These are phyloP conservation scores for Caenorhabditis sinica DNA, from an alignment of 2,888 invertebrate genomes.

Conservation along the genomic window DNA sequence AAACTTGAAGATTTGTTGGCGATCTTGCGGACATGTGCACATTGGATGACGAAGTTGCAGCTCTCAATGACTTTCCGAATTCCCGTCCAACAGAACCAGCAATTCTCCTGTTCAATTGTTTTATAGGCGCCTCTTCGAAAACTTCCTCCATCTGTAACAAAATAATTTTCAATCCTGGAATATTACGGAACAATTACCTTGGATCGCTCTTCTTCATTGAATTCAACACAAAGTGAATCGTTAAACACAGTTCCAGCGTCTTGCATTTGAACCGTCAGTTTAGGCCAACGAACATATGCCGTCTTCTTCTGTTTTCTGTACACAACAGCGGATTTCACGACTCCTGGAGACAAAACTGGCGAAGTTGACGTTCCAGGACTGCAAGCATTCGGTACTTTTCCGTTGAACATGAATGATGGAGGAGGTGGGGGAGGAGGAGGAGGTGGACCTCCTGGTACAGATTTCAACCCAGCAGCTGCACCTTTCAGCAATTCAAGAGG, in stretches of 20 bases:
- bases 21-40: constrained; percentile 27
- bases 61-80: constrained; percentile 55
- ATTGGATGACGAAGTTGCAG: constrained; percentile 41
- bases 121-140: constrained; percentile 61
- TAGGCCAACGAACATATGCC: constrained; percentile 61
- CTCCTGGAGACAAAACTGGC: constrained; percentile 54
- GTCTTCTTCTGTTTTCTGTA: constrained; percentile 66
- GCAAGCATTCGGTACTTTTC: constrained; percentile 23
- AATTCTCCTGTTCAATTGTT: constrained; percentile 51
- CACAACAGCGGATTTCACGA: constrained; percentile 62
- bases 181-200: constrained; percentile 12
- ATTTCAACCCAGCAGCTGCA: constrained; percentile 34
- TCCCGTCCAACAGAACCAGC: constrained; percentile 62
- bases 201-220: constrained; percentile 62
- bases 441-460: constrained; percentile 31
- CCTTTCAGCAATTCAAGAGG: constrained; percentile 47
- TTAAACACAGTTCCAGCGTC: constrained; percentile 62
- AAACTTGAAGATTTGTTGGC: constrained; percentile 49
- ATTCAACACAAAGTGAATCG: constrained; percentile 63
- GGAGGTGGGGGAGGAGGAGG: constrained; percentile 60
- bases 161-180: not conserved
- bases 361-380: constrained; percentile 40
- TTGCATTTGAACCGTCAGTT: constrained; percentile 54
- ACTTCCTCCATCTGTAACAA: constrained; percentile 61
- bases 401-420: constrained; percentile 40